Base-by-base conservation (phyloP, 2,113 vertebrate genomes). In the Prionailurus bengalensis region DNA sequence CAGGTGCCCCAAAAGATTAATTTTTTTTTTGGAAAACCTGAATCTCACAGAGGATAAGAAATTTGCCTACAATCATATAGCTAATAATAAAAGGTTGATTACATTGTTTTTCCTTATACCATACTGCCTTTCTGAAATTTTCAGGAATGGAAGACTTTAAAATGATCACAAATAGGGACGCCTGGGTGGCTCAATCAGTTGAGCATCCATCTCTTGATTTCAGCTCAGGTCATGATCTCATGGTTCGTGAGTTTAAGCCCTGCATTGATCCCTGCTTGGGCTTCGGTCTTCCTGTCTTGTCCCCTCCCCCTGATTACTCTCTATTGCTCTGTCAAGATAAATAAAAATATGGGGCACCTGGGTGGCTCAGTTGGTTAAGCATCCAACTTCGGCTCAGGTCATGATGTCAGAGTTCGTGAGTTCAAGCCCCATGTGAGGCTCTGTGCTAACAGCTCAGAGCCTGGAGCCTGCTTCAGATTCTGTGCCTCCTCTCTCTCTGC, bases 141-240 rank as follows among this genome's bases (percentile, higher is more conserved):
- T 97, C 33, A 93, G 45, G 53, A 89, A 92, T 66, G 23, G 68
- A 85, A 94, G 73, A 89, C 36, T 91, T 63, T 42, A 78, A 93
- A 96, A 87, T 61, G 16, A 88, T 73, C 58, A 89, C 39, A 86
- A 89, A 29, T 2, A 70, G 58, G 58, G 58, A 61, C 3, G 2
- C 27, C 63, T 65, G 63, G 25, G 11, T 31, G 27, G 27, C 63
- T 65, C 61, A 63, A 8, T 65, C 11, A 29, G 27, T 65, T 27
- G 63, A 65, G 27, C 25, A 65, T 65, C 25, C 27, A 29, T 29
- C 63, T 65, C 63, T 65, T 65, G 63, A 65, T 29, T 29, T 65
- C 12, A 3, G 61, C 61, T 63, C 61, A 63, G 61, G 61, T 25
- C 25, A 58, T 58, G 55, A 58, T 58, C 55, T 58, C 55, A 3